These are phyloP conservation scores for Diuraphis noxia DNA, from an alignment of 1,140 invertebrate genomes.

Conservation along the genomic window DNA sequence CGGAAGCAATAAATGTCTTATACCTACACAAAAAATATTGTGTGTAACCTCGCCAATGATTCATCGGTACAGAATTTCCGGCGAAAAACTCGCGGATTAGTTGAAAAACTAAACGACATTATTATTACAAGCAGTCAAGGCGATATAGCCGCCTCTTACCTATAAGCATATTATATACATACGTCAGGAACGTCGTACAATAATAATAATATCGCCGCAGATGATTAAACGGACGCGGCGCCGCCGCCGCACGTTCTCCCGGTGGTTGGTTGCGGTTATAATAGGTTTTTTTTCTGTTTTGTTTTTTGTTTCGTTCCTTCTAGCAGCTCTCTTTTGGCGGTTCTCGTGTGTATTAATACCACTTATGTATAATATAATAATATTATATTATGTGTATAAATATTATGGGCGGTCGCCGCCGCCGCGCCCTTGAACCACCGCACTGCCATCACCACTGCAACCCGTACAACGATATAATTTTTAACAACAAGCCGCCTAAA, in stretches of 20 bases:
- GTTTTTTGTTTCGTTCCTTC: not conserved
- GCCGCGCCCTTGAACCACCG: conserved; percentile 19
- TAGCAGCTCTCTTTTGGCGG: not conserved
- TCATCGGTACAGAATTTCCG: conserved; percentile 1
- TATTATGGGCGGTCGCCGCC: not conserved
- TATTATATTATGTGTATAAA: not conserved
- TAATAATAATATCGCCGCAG: not conserved
- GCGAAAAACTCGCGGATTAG: not conserved
- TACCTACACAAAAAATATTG: not conserved
- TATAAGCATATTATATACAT: not conserved
- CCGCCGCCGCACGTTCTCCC: not conserved
- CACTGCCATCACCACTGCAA: not conserved
- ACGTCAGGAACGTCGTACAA: not conserved
- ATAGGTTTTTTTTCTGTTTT: not conserved
- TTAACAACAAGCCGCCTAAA: not conserved
- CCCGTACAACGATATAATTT: conserved; percentile 4
- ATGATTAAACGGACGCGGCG: not conserved
- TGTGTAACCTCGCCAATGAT: not conserved
- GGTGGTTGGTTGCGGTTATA: conserved; percentile 4
- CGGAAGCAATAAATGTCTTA: too few relatives aligned
- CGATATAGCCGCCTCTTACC: not conserved
- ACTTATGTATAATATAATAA: not conserved
- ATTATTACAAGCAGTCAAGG: not conserved
- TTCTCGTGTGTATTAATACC: not conserved
- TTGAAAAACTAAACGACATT: not conserved